A percentile compares a stretch with the other conserved stretches of the same genome.
Conservation (phyloP, 2,888 invertebrate genomes). For the Andrena praecox region DNA sequence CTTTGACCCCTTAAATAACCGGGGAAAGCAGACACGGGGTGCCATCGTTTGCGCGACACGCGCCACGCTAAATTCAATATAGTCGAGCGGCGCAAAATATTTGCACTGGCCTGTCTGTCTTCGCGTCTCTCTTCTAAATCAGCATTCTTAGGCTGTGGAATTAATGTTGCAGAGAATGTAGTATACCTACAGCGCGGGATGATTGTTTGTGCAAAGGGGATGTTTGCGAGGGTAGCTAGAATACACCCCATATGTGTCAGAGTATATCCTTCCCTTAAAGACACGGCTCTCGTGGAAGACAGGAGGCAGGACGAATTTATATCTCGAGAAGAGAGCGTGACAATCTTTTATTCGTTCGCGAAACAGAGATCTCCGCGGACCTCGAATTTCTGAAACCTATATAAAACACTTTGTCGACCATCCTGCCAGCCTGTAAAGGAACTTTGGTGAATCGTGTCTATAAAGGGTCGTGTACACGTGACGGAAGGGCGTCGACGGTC, state of each 20-base stretch:
- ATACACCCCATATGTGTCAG: no score
- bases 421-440: constrained; percentile 46
- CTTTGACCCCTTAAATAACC: constrained; percentile 61
- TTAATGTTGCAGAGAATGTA: no score
- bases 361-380: background rate
- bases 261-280: no score
- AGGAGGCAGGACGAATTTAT: no score
- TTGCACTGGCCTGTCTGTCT: background rate
- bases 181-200: no score
- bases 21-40: constrained; percentile 26
- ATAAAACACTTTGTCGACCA: constrained; percentile 33
- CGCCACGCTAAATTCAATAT: constrained; percentile 47
- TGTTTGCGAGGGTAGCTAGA: no score
- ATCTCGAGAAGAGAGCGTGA: no score
- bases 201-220: no score
- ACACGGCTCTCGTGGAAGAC: no score
- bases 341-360: no score
- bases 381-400: constrained; percentile 20
- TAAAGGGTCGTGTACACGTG: constrained; percentile 37
- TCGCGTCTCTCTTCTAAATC: background rate
- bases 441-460: constrained; percentile 51
- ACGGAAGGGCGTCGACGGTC: constrained; percentile 27
- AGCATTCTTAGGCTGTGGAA: background rate
- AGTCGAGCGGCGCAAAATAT: constrained; percentile 29
- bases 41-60: constrained; percentile 40